Evolutionary conservation across 1,140 invertebrate genomes (phyloP), one percentile per base, ranked within the genome.

Genomic region (Drosophila albomicans): DNA sequence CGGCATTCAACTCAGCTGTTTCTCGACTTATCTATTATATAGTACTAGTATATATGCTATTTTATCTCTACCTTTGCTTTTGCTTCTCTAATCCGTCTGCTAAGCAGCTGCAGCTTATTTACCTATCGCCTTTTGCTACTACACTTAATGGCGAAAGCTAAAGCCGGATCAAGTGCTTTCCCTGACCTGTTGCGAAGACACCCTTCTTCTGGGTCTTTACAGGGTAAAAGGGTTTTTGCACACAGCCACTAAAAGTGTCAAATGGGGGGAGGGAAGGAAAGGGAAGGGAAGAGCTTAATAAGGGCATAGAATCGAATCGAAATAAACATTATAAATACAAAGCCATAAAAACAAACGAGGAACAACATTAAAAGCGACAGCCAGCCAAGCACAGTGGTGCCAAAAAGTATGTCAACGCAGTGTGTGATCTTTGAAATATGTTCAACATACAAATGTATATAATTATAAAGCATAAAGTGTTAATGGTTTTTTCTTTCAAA

Each of bases 241-340:
- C 8, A 35, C 7, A 43, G 41, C n/a, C 5, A 13, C 41, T 43
- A 43, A 41, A 41, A 10, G 38, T 11, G 38, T 10, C n/a, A 6
- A 35, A 10, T 10, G 11, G 7, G 11, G 3, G 0, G 20, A 2
- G n/a, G n/a, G 20, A 20, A 20, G 20, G 10, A 10, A 5, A 8
- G 62, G n/a, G 49, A 52, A 30, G 43, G 35, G 59, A 25, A 25
- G 20, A 68, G 82, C 82, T 78, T 69, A 88, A 87, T 87, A 87
- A 80, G 82, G 79, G 76, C 76, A 79, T 70, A 70, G 63, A 88
- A 87, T 88, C 79, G 63, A 88, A 87, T 88, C 82, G 84, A 77
- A 88, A 88, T 87, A 82, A 87, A 88, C 82, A 87, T 87, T 87
- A 87, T 88, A 87, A 87, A 88, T 82, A 87, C 69, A 88, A 88